Evolutionary conservation across 1,140 invertebrate genomes (phyloP).

Genomic region (Saccostrea echinata): DNA sequence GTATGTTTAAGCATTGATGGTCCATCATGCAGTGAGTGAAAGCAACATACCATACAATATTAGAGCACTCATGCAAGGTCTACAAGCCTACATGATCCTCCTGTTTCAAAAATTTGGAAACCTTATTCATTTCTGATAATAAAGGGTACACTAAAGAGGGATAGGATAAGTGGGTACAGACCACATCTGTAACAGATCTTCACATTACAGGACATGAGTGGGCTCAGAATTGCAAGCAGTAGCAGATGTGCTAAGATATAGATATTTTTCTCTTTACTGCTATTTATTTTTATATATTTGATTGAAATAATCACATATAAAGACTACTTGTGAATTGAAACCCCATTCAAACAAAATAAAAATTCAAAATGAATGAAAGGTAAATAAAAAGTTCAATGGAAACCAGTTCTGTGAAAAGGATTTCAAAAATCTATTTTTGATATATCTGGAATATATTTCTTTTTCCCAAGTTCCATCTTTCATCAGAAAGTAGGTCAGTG

Average conservation of each 20-base stretch:
- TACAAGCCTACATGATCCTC: neutral
- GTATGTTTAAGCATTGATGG: conserved; percentile 12
- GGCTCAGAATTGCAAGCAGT: neutral
- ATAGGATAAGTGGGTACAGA: neutral
- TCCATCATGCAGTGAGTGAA: neutral
- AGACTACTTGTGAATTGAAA: neutral
- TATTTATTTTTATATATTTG: neutral
- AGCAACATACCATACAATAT: neutral
- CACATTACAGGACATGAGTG: neutral
- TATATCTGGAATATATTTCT: neutral
- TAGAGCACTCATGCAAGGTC: neutral
- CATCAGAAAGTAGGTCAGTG: neutral
- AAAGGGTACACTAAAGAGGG: neutral
- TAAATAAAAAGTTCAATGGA: neutral
- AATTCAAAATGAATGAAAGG: neutral
- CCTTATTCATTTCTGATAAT: conserved; percentile 12
- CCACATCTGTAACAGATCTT: neutral
- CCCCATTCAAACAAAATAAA: neutral
- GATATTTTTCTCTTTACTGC: neutral
- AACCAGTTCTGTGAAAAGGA: conserved; percentile 9
- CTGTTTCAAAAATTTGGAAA: neutral
- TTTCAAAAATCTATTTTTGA: neutral
- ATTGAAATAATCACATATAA: neutral
- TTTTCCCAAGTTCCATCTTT: conserved; percentile 5
- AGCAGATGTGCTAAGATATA: neutral